Evolutionary conservation across 2,888 invertebrate genomes (phyloP), one percentile per base, ranked within the genome.

Genomic region (Julus scanicus): DNA sequence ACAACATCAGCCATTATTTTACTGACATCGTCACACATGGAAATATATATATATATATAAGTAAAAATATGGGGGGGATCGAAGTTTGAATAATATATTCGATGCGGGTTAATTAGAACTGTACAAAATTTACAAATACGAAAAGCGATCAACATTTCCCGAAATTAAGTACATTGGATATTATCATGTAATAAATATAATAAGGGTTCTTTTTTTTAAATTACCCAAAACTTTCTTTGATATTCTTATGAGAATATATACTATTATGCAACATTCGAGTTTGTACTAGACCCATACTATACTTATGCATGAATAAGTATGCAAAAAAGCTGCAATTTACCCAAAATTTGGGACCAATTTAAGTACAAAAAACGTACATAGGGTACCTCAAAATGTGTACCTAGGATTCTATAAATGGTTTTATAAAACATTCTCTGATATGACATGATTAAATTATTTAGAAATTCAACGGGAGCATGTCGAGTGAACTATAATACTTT

Each of bases 51-150:
- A 29, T 29, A 29, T 29, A 63, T 29, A 29, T n/a, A n/a, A 2
- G 63, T n/a, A 63, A 53, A n/a, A 63, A 63, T 63, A 63, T 20
- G 63, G 63, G 63, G 29, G 29, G 29, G n/a, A n/a, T n/a, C n/a
- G n/a, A 29, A n/a, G 63, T 63, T 20, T 63, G 20, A 8, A 63
- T n/a, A 63, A n/a, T 29, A n/a, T 29, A 29, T 29, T 20, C 20
- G n/a, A 63, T 63, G 20, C 20, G 20, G n/a, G n/a, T 4, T 80
- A 39, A 80, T 37, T 5, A 37, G 37, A 80, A 39, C 37, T 80
- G 80, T 80, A 80, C 80, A 80, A 80, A 80, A 80, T 80, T 37
- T 80, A 80, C 80, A 80, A 80, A 80, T 37, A 80, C 29, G n/a
- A 80, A 80, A 71, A 39, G 13, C 15, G 2, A 80, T 37, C 37